These are phyloP conservation scores for Geotrupes spiniger DNA, from an alignment of 2,888 invertebrate genomes.

Conservation along the genomic window DNA sequence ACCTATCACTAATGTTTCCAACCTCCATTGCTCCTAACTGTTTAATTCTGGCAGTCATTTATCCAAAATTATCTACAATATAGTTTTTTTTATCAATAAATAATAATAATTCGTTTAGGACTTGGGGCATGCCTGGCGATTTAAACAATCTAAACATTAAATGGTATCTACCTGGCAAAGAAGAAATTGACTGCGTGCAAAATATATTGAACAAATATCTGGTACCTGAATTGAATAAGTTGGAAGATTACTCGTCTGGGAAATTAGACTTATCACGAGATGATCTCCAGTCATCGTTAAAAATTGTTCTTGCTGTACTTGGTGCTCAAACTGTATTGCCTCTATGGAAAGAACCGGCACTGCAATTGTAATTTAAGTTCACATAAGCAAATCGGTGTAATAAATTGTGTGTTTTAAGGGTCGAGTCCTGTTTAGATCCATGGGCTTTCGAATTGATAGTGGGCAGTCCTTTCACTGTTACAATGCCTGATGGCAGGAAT, in stretches of 20 bases:
- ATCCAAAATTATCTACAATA: too few relatives aligned
- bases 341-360: conserved; percentile 62
- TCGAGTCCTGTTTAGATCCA: conserved; percentile 58
- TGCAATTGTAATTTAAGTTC: conserved; percentile 54
- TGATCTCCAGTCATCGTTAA: conserved; percentile 65
- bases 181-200: conserved; percentile 67
- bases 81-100: too few relatives aligned
- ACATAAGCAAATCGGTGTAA: not conserved
- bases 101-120: conserved; percentile 44
- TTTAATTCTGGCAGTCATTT: not conserved
- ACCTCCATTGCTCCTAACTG: not conserved
- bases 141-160: conserved; percentile 63
- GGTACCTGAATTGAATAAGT: conserved; percentile 59
- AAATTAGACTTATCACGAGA: conserved; percentile 60
- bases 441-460: conserved; percentile 54
- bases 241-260: conserved; percentile 58
- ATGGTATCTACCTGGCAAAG: conserved; percentile 75
- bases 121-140: conserved; percentile 77
- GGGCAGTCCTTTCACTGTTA: conserved; percentile 44
- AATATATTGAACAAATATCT: conserved; percentile 65
- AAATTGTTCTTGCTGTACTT: conserved; percentile 64
- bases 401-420: conserved; percentile 46
- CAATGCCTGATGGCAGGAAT: conserved; percentile 67
- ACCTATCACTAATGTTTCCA: not conserved
- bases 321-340: conserved; percentile 68